phyloP scores from a whole-genome alignment of 2,888 invertebrate species.

The Drosophila paramelanica region DNA sequence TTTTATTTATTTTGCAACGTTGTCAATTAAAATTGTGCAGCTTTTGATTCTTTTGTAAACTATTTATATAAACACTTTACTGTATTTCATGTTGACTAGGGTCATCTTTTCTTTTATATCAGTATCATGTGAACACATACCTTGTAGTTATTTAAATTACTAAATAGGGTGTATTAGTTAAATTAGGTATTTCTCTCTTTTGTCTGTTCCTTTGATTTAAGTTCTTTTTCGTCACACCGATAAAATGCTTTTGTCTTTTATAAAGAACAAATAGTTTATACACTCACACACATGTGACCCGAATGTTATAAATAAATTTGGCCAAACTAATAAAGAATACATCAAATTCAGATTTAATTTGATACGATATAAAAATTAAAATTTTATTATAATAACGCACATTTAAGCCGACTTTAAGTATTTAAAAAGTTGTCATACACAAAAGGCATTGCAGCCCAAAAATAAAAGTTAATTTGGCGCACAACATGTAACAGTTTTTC shows the following conservation, averaged over 20 bases:
- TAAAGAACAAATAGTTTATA: too few species aligned
- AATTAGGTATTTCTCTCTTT: too few species aligned
- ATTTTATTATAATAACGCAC: not conserved
- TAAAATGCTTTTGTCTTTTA: too few species aligned
- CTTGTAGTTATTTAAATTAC: not conserved
- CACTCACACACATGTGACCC: too few species aligned
- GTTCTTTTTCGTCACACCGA: too few species aligned
- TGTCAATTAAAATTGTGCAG: not conserved
- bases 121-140: not conserved
- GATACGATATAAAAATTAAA: not conserved
- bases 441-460: slow-evolving; percentile 7
- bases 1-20: slow-evolving; percentile 32
- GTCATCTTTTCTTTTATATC: not conserved
- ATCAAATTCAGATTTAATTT: not conserved
- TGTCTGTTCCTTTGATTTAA: too few species aligned
- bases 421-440: slow-evolving; percentile 29
- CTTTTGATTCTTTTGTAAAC: slow-evolving; percentile 6
- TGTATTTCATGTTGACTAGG: slow-evolving; percentile 4
- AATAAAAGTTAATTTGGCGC: slow-evolving; percentile 25
- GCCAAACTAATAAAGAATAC: not conserved
- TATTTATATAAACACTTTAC: not conserved
- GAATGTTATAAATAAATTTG: not conserved
- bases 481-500: slow-evolving; percentile 38
- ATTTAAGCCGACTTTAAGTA: slow-evolving; percentile 13
- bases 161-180: not conserved